Base-by-base conservation (phyloP, 1,140 invertebrate species). In the Cydia pomonella region DNA sequence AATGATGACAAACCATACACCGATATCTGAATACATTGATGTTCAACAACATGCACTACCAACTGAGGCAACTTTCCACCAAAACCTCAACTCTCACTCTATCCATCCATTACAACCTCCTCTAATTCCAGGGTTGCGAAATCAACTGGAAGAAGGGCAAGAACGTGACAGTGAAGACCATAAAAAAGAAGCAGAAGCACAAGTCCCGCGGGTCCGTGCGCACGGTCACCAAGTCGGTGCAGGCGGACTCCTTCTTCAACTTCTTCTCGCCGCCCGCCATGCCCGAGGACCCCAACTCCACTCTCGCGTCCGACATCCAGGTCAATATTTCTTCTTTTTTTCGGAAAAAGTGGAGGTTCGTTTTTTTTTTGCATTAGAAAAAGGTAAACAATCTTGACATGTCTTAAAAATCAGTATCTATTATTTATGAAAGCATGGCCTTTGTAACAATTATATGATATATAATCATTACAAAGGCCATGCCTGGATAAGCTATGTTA, bases 121-220 rank as follows among this genome's bases (percentile, higher is more conserved):
- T 1, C 2, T 47, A 47, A 47, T 47, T 47, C 13, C 77, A 96
- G 95, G 97, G 97, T 38, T 98, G 97, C 83, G 94, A 94, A 53
- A 99, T 99, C 82, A 96, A 98, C 85, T 99, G 98, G 98, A 97
- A 98, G 76, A 97, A 98, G 85, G 98, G 98, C 73, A 99, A 99
- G 93, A 99, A 99, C 90, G 96, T 99, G 7, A 99, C 99, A 3
- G 95, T 99, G 2, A 99, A 99, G 94, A 97, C 96, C 12, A 96
- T 99, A 38, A 98, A 98, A 90, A 99, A 99, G 94, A 99, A 98
- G 92, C 98, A 99, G 93, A 99, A 99, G 91, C 98, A 99, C 92
- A 99, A 99, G 95, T 97, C 97, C 2, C 95, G 97, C 77, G 98
- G 98, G 75, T 96, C 97, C 7, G 96, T 98, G 77, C 95, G 98